Conservation (phyloP, 1,140 invertebrate species). For the Heterodera carotae region DNA sequence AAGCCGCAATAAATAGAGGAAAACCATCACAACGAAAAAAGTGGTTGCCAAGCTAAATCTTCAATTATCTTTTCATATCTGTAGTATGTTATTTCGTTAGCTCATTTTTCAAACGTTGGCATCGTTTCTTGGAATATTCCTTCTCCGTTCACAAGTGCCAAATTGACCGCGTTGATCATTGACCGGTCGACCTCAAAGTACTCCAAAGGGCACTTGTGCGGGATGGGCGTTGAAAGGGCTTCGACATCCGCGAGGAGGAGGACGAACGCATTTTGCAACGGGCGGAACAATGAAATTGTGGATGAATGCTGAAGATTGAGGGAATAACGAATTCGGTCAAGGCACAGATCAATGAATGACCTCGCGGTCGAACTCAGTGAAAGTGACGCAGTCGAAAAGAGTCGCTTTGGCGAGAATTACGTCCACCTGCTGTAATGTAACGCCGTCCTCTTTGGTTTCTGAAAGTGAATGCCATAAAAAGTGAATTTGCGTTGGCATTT, state of each 20-base stretch:
- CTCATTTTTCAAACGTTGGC: not conserved
- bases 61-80: too few relatives aligned
- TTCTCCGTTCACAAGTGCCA: constrained; percentile 10
- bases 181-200: constrained; percentile 1
- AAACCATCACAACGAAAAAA: not conserved
- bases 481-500: too few relatives aligned
- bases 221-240: constrained; percentile 25
- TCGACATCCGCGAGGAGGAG: constrained; percentile 31
- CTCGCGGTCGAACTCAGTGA: constrained; percentile 44
- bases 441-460: not conserved
- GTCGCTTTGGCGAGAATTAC: constrained; percentile 39
- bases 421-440: not conserved
- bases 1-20: not conserved
- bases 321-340: not conserved
- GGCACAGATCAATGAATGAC: constrained; percentile 4
- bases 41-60: not conserved
- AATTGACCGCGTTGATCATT: not conserved
- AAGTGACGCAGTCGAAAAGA: constrained; percentile 47
- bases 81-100: too few relatives aligned
- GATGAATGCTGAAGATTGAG: not conserved
- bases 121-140: not conserved
- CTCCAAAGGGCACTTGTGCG: constrained; percentile 11
- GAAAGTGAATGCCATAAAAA: not conserved
- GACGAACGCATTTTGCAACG: constrained; percentile 33
- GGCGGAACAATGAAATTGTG: constrained; percentile 18